These are phyloP conservation scores for Eumacrocentrus americanus DNA, from an alignment of 2,888 invertebrate species.

Conservation along the genomic window DNA sequence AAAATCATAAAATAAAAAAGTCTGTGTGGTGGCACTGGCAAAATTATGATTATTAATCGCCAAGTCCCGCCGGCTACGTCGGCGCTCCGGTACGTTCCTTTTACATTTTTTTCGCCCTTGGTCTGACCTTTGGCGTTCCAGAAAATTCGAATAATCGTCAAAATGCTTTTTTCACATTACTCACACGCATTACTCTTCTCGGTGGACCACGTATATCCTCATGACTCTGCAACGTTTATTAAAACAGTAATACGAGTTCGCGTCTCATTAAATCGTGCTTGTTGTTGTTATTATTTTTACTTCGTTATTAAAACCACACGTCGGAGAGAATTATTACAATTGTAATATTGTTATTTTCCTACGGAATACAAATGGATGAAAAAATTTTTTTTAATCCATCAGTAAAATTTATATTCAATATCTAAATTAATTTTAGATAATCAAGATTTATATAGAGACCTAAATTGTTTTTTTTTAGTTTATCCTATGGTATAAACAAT, in stretches of 20 bases:
- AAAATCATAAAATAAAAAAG: conserved; percentile 1
- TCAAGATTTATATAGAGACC: too few relatives aligned
- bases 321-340: not conserved
- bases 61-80: conserved; percentile 22
- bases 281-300: conserved; percentile 7
- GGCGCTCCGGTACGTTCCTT: conserved; percentile 7
- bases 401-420: too few relatives aligned
- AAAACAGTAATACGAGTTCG: conserved; percentile 12
- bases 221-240: conserved; percentile 14
- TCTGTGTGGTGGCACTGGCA: conserved; percentile 8
- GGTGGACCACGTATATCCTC: not conserved
- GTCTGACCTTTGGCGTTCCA: not conserved
- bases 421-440: too few relatives aligned
- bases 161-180: conserved; percentile 20
- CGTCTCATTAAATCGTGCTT: conserved; percentile 1
- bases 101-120: not conserved
- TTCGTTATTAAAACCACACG: not conserved
- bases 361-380: not conserved
- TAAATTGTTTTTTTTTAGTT: too few relatives aligned
- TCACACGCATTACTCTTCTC: not conserved
- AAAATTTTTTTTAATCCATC: not conserved
- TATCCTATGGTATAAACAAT: too few relatives aligned
- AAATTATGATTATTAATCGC: conserved; percentile 44
- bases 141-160: conserved; percentile 27
- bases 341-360: not conserved